phyloP scores from a whole-genome alignment of 2,797 vertebrate species.

The Cynopterus sphinx region DNA sequence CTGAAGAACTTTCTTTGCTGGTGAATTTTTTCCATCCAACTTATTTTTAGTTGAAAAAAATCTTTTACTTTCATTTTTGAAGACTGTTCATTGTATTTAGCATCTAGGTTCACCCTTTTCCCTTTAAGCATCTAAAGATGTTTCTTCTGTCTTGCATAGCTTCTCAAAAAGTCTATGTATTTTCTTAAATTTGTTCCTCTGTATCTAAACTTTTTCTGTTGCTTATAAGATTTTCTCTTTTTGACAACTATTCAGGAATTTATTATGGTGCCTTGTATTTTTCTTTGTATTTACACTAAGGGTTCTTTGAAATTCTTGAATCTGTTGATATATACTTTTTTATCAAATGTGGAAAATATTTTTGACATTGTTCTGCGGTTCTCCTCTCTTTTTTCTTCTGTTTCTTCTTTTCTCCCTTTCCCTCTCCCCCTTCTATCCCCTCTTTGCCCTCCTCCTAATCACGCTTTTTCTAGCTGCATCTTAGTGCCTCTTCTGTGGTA shows the following conservation, averaged over 20 bases:
- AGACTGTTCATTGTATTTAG: conserved; percentile 1
- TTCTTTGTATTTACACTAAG: conserved; percentile 3
- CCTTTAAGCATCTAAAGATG: conserved; percentile 9
- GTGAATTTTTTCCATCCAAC: neutral
- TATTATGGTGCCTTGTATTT: conserved; percentile 2
- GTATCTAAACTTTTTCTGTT: neutral
- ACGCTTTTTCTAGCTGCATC: neutral
- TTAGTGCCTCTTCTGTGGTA: neutral
- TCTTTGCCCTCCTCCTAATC: neutral
- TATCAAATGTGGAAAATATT: neutral
- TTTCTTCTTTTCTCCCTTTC: neutral
- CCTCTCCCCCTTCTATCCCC: no score
- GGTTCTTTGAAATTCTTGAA: neutral
- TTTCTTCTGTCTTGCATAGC: neutral
- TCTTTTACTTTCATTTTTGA: conserved; percentile 20
- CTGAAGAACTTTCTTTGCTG: neutral
- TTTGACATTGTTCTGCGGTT: neutral
- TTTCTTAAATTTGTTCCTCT: neutral
- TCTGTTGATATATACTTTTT: neutral
- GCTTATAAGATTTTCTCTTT: neutral
- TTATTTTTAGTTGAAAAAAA: neutral
- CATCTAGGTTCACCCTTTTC: neutral
- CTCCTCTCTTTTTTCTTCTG: neutral
- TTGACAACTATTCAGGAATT: conserved; percentile 13
- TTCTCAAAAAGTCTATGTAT: neutral